Conservation (phyloP, 2,888 invertebrate genomes). For the Rhyacophila evoluta region DNA sequence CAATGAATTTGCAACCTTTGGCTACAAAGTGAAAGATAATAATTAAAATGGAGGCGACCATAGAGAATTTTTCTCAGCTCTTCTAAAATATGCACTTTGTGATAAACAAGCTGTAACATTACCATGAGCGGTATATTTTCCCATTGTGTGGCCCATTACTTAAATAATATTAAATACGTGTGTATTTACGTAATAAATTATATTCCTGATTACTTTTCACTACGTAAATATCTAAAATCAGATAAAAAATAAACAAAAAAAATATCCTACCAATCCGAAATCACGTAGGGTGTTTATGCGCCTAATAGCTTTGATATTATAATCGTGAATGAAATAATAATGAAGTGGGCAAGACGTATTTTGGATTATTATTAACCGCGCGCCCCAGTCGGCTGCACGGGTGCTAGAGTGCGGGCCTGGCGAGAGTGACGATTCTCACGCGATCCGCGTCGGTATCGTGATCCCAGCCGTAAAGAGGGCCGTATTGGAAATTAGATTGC, state of each 20-base stretch:
- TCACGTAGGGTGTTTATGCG: conserved; percentile 7
- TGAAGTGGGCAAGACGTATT: not conserved
- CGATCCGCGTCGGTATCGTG: conserved; percentile 38
- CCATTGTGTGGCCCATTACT: too few relatives aligned
- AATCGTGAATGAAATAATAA: not conserved
- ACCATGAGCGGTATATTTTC: too few relatives aligned
- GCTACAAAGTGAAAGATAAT: too few relatives aligned
- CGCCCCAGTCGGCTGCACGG: conserved; percentile 1
- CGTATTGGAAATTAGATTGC: not conserved
- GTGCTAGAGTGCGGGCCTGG: not conserved
- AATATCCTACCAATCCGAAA: not conserved
- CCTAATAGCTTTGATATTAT: conserved; percentile 8
- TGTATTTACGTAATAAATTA: too few relatives aligned
- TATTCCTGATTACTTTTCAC: not conserved
- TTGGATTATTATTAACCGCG: conserved; percentile 22
- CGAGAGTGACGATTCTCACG: conserved; percentile 38
- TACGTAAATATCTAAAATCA: not conserved
- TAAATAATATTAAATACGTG: too few relatives aligned
- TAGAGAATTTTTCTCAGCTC: too few relatives aligned
- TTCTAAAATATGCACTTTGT: too few relatives aligned
- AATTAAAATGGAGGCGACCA: too few relatives aligned
- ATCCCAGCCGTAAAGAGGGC: conserved; percentile 32
- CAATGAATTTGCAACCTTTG: too few relatives aligned
- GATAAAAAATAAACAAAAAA: not conserved
- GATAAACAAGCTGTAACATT: too few relatives aligned